A percentile compares a stretch with the other conserved stretches of the same genome.
These are phyloP conservation scores for Aurelia aurita DNA, from an alignment of 30 jellyfish, hydroid and myxozoan genomes.

Conservation along the genomic window DNA sequence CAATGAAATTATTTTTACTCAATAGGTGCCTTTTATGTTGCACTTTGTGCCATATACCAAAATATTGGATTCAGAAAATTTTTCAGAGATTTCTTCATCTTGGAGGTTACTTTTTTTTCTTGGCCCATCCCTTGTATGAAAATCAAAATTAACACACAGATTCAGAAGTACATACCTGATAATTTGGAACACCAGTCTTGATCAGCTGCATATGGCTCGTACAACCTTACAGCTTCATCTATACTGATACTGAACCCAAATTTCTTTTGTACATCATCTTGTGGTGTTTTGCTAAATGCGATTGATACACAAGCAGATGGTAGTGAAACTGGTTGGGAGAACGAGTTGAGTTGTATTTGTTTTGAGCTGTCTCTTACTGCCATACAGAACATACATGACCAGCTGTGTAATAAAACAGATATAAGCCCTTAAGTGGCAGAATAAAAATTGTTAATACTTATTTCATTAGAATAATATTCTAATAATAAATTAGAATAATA, in stretches of 20 bases:
- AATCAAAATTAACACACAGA: not conserved
- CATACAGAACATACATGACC: slow-evolving; percentile 85
- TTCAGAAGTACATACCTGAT: slow-evolving; percentile 47
- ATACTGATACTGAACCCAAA: slow-evolving; percentile 63
- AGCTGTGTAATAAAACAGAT: slow-evolving; percentile 3
- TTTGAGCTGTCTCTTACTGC: slow-evolving; percentile 61
- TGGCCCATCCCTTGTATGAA: too few relatives aligned
- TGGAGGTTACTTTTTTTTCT: too few relatives aligned
- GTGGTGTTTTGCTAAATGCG: slow-evolving; percentile 65
- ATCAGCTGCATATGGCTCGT: slow-evolving; percentile 65
- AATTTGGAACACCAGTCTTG: slow-evolving; percentile 91
- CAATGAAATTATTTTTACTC: too few relatives aligned
- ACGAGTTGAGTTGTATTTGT: slow-evolving; percentile 44
- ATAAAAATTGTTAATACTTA: too few relatives aligned
- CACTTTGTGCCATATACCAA: too few relatives aligned
- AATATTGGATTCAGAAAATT: not conserved
- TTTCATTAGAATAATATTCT: too few relatives aligned
- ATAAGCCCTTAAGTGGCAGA: too few relatives aligned
- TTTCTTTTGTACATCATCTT: slow-evolving; percentile 15
- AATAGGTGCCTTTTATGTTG: too few relatives aligned
- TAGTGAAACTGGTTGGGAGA: slow-evolving; percentile 87
- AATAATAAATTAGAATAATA: too few relatives aligned
- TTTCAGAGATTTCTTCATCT: not conserved
- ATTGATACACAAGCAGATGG: slow-evolving; percentile 72
- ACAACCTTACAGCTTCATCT: slow-evolving; percentile 74